Evolutionary conservation across 2,888 invertebrate genomes (phyloP).

Genomic region (Blera fallax): DNA sequence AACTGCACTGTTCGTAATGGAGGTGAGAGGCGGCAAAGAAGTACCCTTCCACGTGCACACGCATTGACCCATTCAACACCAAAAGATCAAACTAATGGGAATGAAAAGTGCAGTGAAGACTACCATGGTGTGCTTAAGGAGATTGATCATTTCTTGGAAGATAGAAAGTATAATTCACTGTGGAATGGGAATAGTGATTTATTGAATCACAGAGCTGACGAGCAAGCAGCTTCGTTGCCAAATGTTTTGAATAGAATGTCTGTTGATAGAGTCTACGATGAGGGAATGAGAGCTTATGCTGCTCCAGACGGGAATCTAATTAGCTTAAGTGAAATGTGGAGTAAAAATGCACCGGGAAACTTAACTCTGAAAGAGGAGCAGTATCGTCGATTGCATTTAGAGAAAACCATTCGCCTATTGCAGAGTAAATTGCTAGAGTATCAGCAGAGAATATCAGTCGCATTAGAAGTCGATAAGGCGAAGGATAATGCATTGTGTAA

Average conservation of each 20-base stretch:
- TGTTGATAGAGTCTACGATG: neutral
- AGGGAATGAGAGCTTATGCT: neutral
- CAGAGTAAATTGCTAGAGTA: conserved; percentile 89
- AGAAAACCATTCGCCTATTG: conserved; percentile 88
- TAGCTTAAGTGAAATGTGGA: conserved; percentile 81
- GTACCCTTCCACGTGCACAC: conserved; percentile 62
- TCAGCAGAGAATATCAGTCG: conserved; percentile 90
- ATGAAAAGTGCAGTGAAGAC: neutral
- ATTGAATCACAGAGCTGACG: conserved; percentile 21
- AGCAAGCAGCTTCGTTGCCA: conserved; percentile 75
- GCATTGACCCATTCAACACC: conserved; percentile 79
- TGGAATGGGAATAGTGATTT: conserved; percentile 68
- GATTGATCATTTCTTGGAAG: conserved; percentile 79
- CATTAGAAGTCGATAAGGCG: conserved; percentile 88
- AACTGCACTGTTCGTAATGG: conserved; percentile 76
- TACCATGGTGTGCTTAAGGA: conserved; percentile 77
- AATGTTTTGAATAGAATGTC: conserved; percentile 72
- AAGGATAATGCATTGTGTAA: conserved; percentile 88
- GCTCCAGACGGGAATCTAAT: conserved; percentile 75
- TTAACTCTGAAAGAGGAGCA: conserved; percentile 89
- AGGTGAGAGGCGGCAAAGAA: conserved; percentile 50
- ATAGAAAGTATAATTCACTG: conserved; percentile 58
- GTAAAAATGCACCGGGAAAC: conserved; percentile 78
- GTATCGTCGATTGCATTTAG: conserved; percentile 88
- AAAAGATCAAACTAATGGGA: conserved; percentile 73